Evolutionary conservation across 1,140 invertebrate genomes (phyloP).

Genomic region (Temnothorax longispinosus): DNA sequence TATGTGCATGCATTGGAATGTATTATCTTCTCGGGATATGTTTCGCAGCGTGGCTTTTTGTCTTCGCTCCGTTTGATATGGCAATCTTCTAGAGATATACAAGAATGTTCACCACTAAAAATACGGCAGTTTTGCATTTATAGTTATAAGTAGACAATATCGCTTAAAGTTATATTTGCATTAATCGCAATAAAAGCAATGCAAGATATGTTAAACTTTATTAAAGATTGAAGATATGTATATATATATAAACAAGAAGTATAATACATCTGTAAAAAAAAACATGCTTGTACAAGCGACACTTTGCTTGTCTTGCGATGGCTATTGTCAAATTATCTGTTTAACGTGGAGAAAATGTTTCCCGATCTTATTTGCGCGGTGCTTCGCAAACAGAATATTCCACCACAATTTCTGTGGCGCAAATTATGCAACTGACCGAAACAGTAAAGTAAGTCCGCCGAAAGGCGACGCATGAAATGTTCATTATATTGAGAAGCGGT

Average conservation of each 20-base stretch:
- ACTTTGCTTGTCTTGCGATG: not conserved
- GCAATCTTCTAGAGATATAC: conserved; percentile 23
- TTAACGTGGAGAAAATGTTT: not conserved
- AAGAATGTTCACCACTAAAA: not conserved
- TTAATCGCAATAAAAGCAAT: conserved; percentile 11
- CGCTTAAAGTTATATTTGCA: not conserved
- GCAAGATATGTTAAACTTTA: not conserved
- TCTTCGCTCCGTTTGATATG: conserved; percentile 43
- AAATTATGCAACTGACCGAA: not conserved
- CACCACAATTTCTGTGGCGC: not conserved
- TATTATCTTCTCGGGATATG: conserved; percentile 17
- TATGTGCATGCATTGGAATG: conserved; percentile 37
- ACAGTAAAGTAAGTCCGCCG: not conserved
- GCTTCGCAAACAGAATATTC: not conserved
- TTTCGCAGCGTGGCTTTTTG: not conserved
- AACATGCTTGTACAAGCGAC: not conserved
- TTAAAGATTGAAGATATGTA: not conserved
- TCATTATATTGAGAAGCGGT: conserved; percentile 12
- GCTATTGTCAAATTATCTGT: not conserved
- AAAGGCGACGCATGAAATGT: not conserved
- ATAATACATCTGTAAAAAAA: conserved; percentile 8
- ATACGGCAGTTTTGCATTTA: conserved; percentile 24
- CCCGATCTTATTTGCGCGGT: not conserved
- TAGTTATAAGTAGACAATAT: not conserved
- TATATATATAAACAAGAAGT: not conserved